These are phyloP conservation scores for Physocephala rufipes DNA, from an alignment of 2,888 invertebrate genomes.

Conservation along the genomic window DNA sequence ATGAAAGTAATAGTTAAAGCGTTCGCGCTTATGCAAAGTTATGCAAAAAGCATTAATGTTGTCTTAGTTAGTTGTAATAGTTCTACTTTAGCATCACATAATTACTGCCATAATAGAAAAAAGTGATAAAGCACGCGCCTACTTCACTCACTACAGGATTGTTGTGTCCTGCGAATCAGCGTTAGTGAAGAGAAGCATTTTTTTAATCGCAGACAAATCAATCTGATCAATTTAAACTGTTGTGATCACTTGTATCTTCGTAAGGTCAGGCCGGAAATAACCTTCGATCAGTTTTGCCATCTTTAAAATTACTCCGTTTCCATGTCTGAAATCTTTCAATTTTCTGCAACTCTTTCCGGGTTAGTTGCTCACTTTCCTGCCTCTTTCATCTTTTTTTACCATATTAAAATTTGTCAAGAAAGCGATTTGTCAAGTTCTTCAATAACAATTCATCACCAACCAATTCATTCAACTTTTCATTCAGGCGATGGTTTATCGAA, in stretches of 20 bases:
- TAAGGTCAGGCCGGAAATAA: slow-evolving; percentile 21
- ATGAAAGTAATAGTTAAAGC: slow-evolving; percentile 54
- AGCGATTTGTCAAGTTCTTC: slow-evolving; percentile 62
- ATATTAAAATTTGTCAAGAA: slow-evolving; percentile 62
- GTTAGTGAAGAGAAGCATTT: slow-evolving; percentile 18
- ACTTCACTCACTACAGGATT: too few relatives aligned
- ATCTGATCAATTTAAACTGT: background rate
- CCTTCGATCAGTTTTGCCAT: slow-evolving; percentile 13
- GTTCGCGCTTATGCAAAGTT: slow-evolving; percentile 54
- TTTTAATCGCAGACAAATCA: slow-evolving; percentile 23
- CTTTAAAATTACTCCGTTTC: slow-evolving; percentile 11
- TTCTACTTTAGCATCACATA: slow-evolving; percentile 8
- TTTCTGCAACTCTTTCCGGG: too few relatives aligned
- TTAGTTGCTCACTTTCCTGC: slow-evolving; percentile 19
- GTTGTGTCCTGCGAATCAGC: background rate
- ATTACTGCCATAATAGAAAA: slow-evolving; percentile 28
- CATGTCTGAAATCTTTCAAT: too few relatives aligned
- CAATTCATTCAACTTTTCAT: slow-evolving; percentile 24
- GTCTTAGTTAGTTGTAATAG: slow-evolving; percentile 32
- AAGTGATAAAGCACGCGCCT: too few relatives aligned
- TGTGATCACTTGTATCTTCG: background rate
- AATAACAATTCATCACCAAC: slow-evolving; percentile 54
- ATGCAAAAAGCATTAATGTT: slow-evolving; percentile 14
- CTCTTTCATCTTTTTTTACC: slow-evolving; percentile 31
- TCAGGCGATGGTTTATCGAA: slow-evolving; percentile 15